Percentiles rank a stretch among this genome's conserved stretches.
Evolutionary conservation across 2,797 vertebrate species (phyloP).

Genomic region (Steatocranus sp.): DNA sequence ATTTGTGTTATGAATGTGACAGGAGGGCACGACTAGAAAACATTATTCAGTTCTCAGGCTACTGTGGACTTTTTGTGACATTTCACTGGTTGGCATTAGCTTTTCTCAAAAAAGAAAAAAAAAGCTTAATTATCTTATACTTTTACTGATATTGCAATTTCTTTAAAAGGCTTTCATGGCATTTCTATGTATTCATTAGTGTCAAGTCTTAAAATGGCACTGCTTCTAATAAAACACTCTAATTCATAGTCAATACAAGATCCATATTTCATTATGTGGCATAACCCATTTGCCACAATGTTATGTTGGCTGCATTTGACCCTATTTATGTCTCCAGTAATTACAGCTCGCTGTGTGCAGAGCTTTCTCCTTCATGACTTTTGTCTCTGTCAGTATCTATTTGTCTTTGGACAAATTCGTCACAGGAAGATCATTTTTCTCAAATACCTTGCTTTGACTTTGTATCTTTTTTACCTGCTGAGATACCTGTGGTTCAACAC

Average conservation of each 20-base stretch:
- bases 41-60: conserved; percentile 2
- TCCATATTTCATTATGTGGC: neutral
- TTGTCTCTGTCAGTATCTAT: conserved; percentile 30
- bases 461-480: conserved; percentile 35
- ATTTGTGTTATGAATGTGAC: neutral
- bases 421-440: conserved; percentile 15
- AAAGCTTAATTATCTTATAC: conserved; percentile 5
- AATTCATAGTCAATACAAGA: neutral
- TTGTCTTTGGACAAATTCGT: conserved; percentile 26
- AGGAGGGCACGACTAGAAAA: neutral
- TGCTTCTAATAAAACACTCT: neutral
- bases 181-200: conserved; percentile 24
- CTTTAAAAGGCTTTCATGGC: conserved; percentile 15
- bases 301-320: conserved; percentile 18
- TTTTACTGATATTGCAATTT: conserved; percentile 16
- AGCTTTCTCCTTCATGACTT: conserved; percentile 5
- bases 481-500: conserved; percentile 36
- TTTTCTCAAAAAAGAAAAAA: neutral
- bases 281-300: neutral
- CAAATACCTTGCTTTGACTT: conserved; percentile 47
- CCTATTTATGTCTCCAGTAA: conserved; percentile 38
- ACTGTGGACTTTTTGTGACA: conserved; percentile 27
- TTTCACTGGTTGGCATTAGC: conserved; percentile 37
- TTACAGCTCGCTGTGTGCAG: conserved; percentile 5
- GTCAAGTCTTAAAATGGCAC: conserved; percentile 6